These are phyloP conservation scores for Brachyptera putata DNA, from an alignment of 2,888 invertebrate genomes.

Conservation along the genomic window DNA sequence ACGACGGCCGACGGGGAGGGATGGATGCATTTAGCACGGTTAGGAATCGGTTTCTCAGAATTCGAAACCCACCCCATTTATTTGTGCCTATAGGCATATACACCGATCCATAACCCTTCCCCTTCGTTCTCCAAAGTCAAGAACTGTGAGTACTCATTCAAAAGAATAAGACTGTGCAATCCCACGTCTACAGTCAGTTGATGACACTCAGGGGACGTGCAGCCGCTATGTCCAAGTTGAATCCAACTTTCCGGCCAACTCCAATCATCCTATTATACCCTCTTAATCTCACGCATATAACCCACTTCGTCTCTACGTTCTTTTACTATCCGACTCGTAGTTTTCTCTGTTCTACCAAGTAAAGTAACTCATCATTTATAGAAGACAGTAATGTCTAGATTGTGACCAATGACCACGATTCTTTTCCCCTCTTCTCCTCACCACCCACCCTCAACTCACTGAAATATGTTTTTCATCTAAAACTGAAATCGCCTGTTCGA, in stretches of 20 bases:
- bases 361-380: not conserved
- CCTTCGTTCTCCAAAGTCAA: not conserved
- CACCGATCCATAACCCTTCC: slow-evolving; percentile 6
- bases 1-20: not conserved
- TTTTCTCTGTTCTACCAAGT: not conserved
- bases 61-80: not conserved
- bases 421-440: no score
- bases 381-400: not conserved
- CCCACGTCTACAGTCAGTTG: not conserved
- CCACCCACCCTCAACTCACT: no score
- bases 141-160: not conserved
- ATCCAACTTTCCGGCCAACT: not conserved
- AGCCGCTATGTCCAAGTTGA: not conserved
- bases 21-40: slow-evolving; percentile 5
- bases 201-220: not conserved
- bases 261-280: no score
- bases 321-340: no score
- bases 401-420: not conserved
- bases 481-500: no score
- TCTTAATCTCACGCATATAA: no score
- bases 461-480: no score
- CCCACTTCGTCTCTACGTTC: no score
- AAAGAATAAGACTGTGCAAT: not conserved
- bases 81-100: slow-evolving; percentile 7
- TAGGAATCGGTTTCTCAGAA: slow-evolving; percentile 5